Evolutionary conservation across 2,797 vertebrate genomes (phyloP).

Genomic region (Oryzias dopingdopingensis): DNA sequence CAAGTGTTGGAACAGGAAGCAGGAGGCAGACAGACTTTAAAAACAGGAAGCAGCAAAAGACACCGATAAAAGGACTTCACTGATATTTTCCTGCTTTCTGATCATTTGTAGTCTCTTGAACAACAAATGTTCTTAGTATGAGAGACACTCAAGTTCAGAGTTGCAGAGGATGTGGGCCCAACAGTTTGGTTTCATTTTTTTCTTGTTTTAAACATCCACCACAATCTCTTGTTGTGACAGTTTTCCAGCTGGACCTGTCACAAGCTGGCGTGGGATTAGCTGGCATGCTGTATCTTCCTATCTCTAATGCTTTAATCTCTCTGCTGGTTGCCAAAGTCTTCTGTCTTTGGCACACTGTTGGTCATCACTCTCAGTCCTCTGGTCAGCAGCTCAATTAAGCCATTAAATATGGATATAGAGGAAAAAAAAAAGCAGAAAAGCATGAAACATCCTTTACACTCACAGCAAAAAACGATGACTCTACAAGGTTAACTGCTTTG

Average conservation of each 20-base stretch:
- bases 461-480: no score
- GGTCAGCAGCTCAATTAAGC: constrained; percentile 7
- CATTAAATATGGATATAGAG: background rate
- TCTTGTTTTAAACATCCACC: constrained; percentile 16
- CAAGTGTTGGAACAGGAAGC: constrained; percentile 70
- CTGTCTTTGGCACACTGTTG: constrained; percentile 40
- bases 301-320: constrained; percentile 80
- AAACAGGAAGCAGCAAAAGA: constrained; percentile 79
- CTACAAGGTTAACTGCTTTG: no score
- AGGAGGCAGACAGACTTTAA: constrained; percentile 49
- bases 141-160: constrained; percentile 1
- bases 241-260: constrained; percentile 63
- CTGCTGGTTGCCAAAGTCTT: constrained; percentile 53
- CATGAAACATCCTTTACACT: no score
- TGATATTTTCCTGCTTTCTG: constrained; percentile 39
- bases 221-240: constrained; percentile 52
- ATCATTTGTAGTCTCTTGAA: constrained; percentile 40
- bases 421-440: no score
- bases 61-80: constrained; percentile 68
- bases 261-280: constrained; percentile 70
- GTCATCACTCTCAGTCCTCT: constrained; percentile 25
- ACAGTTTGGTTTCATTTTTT: constrained; percentile 4
- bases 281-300: constrained; percentile 71
- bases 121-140: constrained; percentile 21
- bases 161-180: background rate